phyloP scores from a whole-genome alignment of 2,888 invertebrate species.

The Sinhomidia bicolor region DNA sequence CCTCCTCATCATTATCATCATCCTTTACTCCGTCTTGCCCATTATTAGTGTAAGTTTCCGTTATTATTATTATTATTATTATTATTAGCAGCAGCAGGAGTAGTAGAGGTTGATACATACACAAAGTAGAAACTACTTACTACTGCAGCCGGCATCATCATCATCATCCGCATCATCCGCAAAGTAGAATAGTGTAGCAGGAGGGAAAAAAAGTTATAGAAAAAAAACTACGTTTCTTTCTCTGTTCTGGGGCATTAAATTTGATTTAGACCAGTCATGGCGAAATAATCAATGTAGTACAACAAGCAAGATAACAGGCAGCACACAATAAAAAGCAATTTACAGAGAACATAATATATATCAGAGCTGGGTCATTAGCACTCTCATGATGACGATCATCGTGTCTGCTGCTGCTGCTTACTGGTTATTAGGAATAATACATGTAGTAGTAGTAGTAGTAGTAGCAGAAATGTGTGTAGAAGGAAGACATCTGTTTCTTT shows the following conservation, averaged over 20 bases:
- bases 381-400: background rate
- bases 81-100: background rate
- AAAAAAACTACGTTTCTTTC: background rate
- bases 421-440: background rate
- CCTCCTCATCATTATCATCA: background rate
- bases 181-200: background rate
- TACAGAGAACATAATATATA: background rate
- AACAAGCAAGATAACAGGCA: constrained; percentile 42
- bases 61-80: background rate
- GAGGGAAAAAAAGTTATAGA: no score
- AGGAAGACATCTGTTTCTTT: constrained; percentile 49
- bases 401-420: background rate
- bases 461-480: background rate
- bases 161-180: background rate
- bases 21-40: background rate
- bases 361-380: constrained; percentile 35
- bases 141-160: no score
- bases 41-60: constrained; percentile 7
- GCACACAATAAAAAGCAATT: constrained; percentile 41
- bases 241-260: constrained; percentile 46
- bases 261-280: constrained; percentile 52
- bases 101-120: no score
- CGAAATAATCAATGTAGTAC: constrained; percentile 41
- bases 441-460: background rate
- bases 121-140: no score